Base-by-base conservation (phyloP, 2,797 vertebrate genomes). In the Calcarius lapponicus region DNA sequence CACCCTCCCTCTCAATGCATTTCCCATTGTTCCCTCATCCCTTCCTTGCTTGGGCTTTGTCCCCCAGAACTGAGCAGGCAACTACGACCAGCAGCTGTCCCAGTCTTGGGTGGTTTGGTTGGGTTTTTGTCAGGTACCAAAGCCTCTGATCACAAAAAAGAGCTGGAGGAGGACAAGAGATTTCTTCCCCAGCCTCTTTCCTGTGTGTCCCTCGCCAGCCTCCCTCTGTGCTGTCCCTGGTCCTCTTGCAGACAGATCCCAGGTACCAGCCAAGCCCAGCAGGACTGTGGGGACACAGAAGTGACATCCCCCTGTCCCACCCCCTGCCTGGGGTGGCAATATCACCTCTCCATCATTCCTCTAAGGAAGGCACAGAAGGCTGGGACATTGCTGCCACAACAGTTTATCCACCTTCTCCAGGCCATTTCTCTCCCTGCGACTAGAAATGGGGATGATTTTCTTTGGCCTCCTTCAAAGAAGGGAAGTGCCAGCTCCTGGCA, bases 361-460 rank as follows among this genome's bases (percentile, higher is more conserved):
- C 22, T 32, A 11, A 48, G 57, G 32, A 50, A 43, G 25, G 34
- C 43, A 38, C 64, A 56, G 51, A 48, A 60, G 34, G 2, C 21
- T 0, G 0, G 38, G 43, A 34, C 17, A 5, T 26, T 8, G 2
- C 43, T 32, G 16, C 11, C 14, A 17, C 5, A 12, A 31, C 31
- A 80, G 34, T 14, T 56, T 48, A 4, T 36, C 38, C 0, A 0
- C 34, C 45, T 56, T 25, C 42, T 24, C 34, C 4, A 14, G 54
- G 15, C 45, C 21, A 4, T 58, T 88, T 50, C 22, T 76, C 51
- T 82, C 34, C n/a, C 71, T 70, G 40, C 36, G 48, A 1, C 29
- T 75, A 50, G 81, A 82, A 43, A 56, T 12, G 1, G 7, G 56
- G 43, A n/a, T 53, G 50, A 78, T 76, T 91, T 92, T 82, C 72